phyloP scores from a whole-genome alignment of 2,888 invertebrate genomes.

The Thelaira solivaga region DNA sequence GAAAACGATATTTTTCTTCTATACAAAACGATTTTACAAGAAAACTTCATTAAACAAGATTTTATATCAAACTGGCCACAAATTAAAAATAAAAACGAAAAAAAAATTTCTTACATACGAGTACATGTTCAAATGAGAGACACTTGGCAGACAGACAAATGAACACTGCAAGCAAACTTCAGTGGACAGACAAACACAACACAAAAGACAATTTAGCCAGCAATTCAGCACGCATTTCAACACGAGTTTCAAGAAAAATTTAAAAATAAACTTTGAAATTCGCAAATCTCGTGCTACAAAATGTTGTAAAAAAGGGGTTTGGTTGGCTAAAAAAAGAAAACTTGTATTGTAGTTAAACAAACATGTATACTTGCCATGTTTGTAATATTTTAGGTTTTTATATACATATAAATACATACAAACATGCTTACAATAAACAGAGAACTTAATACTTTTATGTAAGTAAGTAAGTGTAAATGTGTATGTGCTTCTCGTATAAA shows the following conservation, averaged over 20 bases:
- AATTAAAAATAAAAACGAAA: constrained; percentile 4
- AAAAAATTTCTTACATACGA: not conserved
- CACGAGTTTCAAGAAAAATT: constrained; percentile 51
- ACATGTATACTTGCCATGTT: not conserved
- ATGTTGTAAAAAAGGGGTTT: constrained; percentile 41
- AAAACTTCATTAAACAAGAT: constrained; percentile 46
- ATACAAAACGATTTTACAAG: constrained; percentile 37
- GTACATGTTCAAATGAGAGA: constrained; percentile 14
- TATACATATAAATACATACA: not conserved
- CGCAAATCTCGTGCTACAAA: constrained; percentile 56
- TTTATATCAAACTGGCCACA: constrained; percentile 51
- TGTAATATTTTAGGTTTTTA: constrained; percentile 22
- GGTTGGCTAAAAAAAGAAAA: constrained; percentile 38
- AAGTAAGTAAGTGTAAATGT: not conserved
- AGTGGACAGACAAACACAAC: not conserved
- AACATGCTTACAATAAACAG: no score
- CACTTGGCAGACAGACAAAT: constrained; percentile 12
- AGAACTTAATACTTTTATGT: constrained; percentile 2
- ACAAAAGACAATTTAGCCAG: constrained; percentile 6
- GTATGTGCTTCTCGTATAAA: not conserved
- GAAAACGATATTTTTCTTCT: constrained; percentile 23
- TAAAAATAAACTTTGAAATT: constrained; percentile 54
- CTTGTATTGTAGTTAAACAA: constrained; percentile 38
- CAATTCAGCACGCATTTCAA: constrained; percentile 45
- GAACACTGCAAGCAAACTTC: constrained; percentile 3